Conservation (phyloP, 1,140 invertebrate genomes). For the Semibalanus balanoides region DNA sequence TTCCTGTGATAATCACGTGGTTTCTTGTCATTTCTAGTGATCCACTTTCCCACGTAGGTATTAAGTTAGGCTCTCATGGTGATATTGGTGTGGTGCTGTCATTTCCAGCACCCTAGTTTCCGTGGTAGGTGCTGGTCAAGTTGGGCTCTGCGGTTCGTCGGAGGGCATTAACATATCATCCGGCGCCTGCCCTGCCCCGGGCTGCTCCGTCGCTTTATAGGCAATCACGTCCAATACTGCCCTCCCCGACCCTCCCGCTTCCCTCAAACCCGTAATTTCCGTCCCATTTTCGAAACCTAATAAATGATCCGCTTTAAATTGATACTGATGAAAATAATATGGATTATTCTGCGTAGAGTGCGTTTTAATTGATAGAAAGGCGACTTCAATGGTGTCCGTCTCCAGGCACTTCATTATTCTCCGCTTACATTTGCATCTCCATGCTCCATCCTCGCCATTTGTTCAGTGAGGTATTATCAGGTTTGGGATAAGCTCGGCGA, state of each 20-base stretch:
- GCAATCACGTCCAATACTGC: neutral
- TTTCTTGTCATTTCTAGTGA: too few relatives aligned
- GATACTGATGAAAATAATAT: neutral
- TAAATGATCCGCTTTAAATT: neutral
- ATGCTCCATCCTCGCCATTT: neutral
- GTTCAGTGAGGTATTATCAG: neutral
- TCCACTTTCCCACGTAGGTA: too few relatives aligned
- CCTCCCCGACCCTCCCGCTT: neutral
- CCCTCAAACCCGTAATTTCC: neutral
- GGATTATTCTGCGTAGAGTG: neutral
- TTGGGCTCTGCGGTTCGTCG: neutral
- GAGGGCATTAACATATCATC: neutral
- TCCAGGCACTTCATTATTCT: neutral
- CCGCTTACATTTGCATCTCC: neutral
- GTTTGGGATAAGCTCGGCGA: neutral
- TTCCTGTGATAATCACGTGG: too few relatives aligned
- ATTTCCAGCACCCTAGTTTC: too few relatives aligned
- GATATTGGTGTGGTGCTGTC: too few relatives aligned
- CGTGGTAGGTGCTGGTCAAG: too few relatives aligned
- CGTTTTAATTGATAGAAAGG: slow-evolving; percentile 1
- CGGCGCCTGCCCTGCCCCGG: too few relatives aligned
- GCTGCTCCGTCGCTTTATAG: neutral
- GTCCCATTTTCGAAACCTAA: neutral
- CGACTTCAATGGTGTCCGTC: neutral
- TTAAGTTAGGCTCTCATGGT: too few relatives aligned